Evolutionary conservation across 2,113 vertebrate genomes (phyloP).

Genomic region (Theropithecus gelada): DNA sequence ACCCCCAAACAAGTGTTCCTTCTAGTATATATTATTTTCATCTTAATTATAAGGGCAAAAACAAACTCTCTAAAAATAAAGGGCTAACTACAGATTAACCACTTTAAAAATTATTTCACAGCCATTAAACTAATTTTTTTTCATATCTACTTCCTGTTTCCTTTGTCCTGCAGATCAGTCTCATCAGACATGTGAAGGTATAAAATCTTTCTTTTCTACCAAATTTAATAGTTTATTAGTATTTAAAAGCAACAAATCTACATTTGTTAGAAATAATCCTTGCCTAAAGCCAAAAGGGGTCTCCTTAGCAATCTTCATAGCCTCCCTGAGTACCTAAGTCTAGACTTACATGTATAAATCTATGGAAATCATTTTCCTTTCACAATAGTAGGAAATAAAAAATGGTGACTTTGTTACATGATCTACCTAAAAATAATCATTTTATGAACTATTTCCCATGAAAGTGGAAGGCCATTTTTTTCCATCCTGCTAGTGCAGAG

Average conservation of each 20-base stretch:
- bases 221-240: background rate
- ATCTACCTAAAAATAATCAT: background rate
- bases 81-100: background rate
- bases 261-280: background rate
- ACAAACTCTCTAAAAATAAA: conserved; percentile 3
- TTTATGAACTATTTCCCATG: background rate
- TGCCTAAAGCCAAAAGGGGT: background rate
- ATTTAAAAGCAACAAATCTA: conserved; percentile 18
- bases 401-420: background rate
- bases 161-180: background rate
- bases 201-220: background rate
- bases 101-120: background rate
- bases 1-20: background rate
- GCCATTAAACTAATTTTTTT: background rate
- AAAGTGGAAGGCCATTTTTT: background rate
- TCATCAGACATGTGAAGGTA: background rate
- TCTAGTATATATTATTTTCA: background rate
- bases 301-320: background rate
- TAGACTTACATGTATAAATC: background rate
- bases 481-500: background rate
- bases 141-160: background rate
- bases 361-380: conserved; percentile 10
- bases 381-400: conserved; percentile 17
- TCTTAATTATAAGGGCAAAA: background rate
- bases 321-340: background rate